Evolutionary conservation across 1,140 invertebrate species (phyloP), one percentile per base, ranked within the genome.

Genomic region (Bombyx mandarina): DNA sequence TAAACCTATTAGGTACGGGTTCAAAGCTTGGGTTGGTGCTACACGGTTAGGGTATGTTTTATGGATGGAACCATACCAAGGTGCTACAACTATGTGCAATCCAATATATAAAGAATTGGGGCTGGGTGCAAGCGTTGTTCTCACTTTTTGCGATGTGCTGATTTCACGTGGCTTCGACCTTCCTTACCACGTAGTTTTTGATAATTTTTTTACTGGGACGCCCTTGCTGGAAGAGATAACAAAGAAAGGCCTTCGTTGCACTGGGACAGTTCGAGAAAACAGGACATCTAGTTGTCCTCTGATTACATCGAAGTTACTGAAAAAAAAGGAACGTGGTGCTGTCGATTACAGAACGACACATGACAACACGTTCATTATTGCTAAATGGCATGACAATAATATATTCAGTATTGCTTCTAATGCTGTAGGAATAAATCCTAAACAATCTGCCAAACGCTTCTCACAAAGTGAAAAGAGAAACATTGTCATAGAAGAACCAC

Each of bases 1-100:
- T 50, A 89, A 89, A 69, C 81, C 85, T 53, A 79, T 89, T 61
- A 71, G 77, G 60, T 88, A 82, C 73, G 83, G 85, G 54, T 89
- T 75, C 65, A 89, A 89, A 74, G 54, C 73, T 61, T 87, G 84
- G 85, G 69, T 73, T 69, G 67, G 69, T 62, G 71, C 71, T 67
- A 73, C 69, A 65, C 67, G 71, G 58, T 64, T 75, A 67, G 72
- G 75, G 53, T 77, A 73, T 66, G 64, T 72, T 61, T 65, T 71
- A 66, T 77, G 69, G 66, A 65, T 72, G 54, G 68, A 75, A 62
- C 71, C 67, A 63, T 75, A 73, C 56, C 67, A 75, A 71, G 74
- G 71, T 65, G 66, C 65, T 65, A 69, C 69, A 63, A 66, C 62
- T 65, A 66, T 67, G 61, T 65, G 61, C 62, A 63, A 67, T 64